Evolutionary conservation across 2,888 invertebrate species (phyloP), one percentile per base, ranked within the genome.

Genomic region (Drosophila hamatofila): DNA sequence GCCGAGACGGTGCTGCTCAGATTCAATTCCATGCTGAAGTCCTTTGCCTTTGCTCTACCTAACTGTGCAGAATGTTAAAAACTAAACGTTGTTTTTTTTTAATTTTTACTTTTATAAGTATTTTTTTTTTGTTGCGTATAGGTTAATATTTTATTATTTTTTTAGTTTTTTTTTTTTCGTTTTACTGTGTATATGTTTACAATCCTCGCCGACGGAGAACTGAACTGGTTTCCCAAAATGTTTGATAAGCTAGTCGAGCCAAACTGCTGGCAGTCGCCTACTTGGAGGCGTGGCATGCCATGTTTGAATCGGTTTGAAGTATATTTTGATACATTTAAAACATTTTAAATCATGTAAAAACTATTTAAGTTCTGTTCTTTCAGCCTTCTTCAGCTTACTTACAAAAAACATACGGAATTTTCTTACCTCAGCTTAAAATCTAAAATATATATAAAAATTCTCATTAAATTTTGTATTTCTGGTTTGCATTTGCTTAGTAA

Each of bases 1-100:
- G 72, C 16, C 14, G 84, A 85, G 14, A 54, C 11, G 14, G 46
- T 11, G 23, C 59, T 69, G 14, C 66, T 72, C 1, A 63, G 0
- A 23, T 14, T 60, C 9, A 51, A 23, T 0, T 64, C 67, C 79
- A 78, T 75, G 6, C 14, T 11, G 5, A 25, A 16, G 16, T 27
- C 18, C 35, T 60, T 60, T 35, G 35, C 33, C 39, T 39, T 23
- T 30, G 23, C 6, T 12, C 14, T 33, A 9, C 2, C 2, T 23
- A 8, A 37, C 8, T 9, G 39, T 23, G 5, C n/a, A 1, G 18
- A 21, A 16, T 27, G 16, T 21, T 12, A 49, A 11, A 25, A 11
- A 25, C 25, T n/a, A 23, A 23, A 37, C 7, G 16, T 11, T 7
- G 3, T 44, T 6, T 46, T 5, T 42, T 27, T 52, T 11, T n/a